These are phyloP conservation scores for Grantiella picta DNA, from an alignment of 2,113 vertebrate species.

Conservation along the genomic window DNA sequence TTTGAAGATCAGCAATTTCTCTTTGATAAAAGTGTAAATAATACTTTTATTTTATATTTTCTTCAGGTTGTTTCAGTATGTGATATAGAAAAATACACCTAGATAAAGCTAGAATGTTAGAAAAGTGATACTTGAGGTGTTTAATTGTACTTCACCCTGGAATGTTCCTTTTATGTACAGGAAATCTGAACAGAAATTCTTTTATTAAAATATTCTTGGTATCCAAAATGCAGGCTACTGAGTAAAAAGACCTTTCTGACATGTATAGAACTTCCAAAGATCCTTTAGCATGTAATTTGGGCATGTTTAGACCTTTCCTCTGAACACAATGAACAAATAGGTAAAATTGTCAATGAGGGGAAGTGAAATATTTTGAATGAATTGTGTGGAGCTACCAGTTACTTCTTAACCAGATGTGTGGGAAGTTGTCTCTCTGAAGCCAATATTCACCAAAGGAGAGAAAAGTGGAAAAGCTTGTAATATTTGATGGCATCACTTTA, in stretches of 20 bases:
- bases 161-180: neutral
- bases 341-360: neutral
- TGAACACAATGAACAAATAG: neutral
- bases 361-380: neutral
- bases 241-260: constrained; percentile 38
- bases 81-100: neutral
- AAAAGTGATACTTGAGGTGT: neutral
- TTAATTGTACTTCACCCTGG: constrained; percentile 26
- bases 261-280: neutral
- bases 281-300: neutral
- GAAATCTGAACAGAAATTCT: neutral
- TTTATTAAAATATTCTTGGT: neutral
- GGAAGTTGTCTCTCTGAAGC: neutral
- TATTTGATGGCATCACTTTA: neutral
- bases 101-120: neutral
- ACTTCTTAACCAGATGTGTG: neutral
- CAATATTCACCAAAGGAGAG: neutral
- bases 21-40: constrained; percentile 30
- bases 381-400: neutral
- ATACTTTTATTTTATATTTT: neutral
- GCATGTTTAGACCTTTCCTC: neutral
- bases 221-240: constrained; percentile 15
- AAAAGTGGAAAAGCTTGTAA: neutral
- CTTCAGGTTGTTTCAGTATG: neutral
- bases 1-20: neutral